phyloP scores from a whole-genome alignment of 2,113 vertebrate species.

The Fregata magnificens region DNA sequence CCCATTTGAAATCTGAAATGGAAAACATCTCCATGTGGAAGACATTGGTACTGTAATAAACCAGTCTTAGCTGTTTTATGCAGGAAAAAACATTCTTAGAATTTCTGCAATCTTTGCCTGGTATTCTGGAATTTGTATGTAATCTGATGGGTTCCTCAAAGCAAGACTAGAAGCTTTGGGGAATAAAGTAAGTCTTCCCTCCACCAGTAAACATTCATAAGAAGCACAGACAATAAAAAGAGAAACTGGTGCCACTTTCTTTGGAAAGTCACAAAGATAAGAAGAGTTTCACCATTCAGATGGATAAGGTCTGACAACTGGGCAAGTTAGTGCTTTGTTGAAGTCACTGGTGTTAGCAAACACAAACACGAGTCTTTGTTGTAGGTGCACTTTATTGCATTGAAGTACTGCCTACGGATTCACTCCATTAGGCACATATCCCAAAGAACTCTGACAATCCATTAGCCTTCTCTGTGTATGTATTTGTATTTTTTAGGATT shows the following conservation, averaged over 20 bases:
- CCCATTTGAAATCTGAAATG: not conserved
- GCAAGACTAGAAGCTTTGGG: not conserved
- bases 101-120: not conserved
- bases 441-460: not conserved
- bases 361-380: not conserved
- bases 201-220: not conserved
- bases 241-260: not conserved
- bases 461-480: not conserved
- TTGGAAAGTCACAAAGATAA: not conserved
- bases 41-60: not conserved
- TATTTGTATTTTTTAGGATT: not conserved
- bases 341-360: not conserved
- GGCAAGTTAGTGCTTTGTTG: not conserved
- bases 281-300: not conserved
- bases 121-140: not conserved
- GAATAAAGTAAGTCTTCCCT: not conserved
- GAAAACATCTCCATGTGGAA: not conserved
- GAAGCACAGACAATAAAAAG: not conserved
- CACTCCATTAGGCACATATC: accelerated
- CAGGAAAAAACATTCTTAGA: not conserved
- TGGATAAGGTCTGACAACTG: not conserved
- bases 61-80: not conserved
- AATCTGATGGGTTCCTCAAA: not conserved
- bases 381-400: not conserved
- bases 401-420: not conserved